Evolutionary conservation across 2,797 vertebrate genomes (phyloP).

Genomic region (Lithobates pipiens): DNA sequence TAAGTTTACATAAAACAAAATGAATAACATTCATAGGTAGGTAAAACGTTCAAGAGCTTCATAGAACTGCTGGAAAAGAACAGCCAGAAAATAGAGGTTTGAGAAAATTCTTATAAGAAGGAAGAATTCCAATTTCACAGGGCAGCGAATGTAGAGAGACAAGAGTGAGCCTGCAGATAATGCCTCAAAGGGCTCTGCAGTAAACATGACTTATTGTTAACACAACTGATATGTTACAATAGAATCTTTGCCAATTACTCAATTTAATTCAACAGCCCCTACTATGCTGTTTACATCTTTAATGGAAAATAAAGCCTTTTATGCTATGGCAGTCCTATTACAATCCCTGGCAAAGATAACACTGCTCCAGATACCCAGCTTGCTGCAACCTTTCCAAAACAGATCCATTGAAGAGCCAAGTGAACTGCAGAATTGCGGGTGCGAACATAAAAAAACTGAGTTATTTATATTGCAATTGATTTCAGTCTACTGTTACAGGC

Average conservation of each 20-base stretch:
- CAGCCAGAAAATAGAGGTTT: not conserved
- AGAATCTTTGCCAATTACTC: slow-evolving; percentile 44
- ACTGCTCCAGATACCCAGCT: slow-evolving; percentile 31
- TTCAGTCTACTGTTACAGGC: slow-evolving; percentile 49
- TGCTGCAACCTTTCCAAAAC: slow-evolving; percentile 52
- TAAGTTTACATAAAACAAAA: too few species aligned
- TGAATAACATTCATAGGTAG: too few species aligned
- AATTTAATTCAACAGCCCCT: slow-evolving; percentile 51
- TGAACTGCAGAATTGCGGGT: slow-evolving; percentile 31
- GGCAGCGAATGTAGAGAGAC: not conserved
- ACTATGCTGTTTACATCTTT: slow-evolving; percentile 57
- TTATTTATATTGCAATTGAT: slow-evolving; percentile 58
- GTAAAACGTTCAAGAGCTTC: too few species aligned
- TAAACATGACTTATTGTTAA: slow-evolving; percentile 53
- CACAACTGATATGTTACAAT: slow-evolving; percentile 35
- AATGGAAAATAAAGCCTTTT: slow-evolving; percentile 56
- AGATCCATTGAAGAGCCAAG: slow-evolving; percentile 47
- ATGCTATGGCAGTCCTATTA: slow-evolving; percentile 50
- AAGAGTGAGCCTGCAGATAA: not conserved
- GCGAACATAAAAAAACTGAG: slow-evolving; percentile 43
- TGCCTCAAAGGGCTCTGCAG: not conserved
- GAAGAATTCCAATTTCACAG: not conserved
- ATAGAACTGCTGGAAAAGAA: too few species aligned
- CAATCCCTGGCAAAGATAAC: slow-evolving; percentile 43
- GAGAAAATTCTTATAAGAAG: not conserved